Evolutionary conservation across 2,113 vertebrate genomes (phyloP).

Genomic region (Phocoena phocoena): DNA sequence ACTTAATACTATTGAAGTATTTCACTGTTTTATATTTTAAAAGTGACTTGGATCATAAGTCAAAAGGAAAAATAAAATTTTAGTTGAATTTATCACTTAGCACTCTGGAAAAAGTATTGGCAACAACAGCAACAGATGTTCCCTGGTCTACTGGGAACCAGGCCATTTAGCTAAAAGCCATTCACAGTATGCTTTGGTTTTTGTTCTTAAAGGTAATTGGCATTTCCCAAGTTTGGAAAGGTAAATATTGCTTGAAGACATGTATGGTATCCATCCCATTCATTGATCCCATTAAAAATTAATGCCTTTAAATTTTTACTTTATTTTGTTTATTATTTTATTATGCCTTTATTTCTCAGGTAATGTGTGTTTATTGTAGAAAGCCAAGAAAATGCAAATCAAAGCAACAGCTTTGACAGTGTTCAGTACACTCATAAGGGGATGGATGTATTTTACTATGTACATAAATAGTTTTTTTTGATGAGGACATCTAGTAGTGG

Average conservation of each 20-base stretch:
- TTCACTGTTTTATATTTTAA: neutral
- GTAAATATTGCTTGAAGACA: neutral
- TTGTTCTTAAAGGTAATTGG: neutral
- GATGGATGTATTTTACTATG: neutral
- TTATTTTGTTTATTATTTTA: neutral
- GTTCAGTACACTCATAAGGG: neutral
- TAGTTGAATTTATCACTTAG: neutral
- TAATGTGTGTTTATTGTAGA: conserved; percentile 22
- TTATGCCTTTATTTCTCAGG: neutral
- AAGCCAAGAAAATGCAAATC: neutral
- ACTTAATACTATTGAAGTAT: neutral
- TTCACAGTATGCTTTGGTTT: neutral
- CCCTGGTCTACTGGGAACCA: neutral
- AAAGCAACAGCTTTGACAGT: neutral
- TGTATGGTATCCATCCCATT: neutral
- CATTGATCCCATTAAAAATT: neutral
- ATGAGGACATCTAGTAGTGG: neutral
- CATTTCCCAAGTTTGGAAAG: conserved; percentile 7
- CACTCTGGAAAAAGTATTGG: neutral
- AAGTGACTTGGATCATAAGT: neutral
- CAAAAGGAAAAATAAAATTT: conserved; percentile 31
- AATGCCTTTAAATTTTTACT: neutral
- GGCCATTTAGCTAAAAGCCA: neutral
- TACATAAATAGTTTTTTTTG: neutral
- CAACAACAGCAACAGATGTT: neutral